Conservation (phyloP, 2,888 invertebrate species). For the Ormyrus thymus region DNA sequence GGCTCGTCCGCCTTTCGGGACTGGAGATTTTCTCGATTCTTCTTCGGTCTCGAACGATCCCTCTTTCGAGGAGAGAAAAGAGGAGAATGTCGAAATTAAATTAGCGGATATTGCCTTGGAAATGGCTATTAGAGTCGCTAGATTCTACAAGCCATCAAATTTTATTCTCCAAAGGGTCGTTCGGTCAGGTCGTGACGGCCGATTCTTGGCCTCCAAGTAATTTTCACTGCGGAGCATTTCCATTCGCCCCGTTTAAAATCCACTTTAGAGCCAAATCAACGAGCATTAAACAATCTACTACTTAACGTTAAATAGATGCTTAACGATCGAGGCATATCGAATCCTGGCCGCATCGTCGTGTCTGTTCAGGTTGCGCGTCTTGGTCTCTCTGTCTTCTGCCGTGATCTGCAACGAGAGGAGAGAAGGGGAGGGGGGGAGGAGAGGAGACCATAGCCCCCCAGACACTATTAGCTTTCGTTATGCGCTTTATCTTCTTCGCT, state of each 20-base stretch:
- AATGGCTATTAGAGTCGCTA: too few relatives aligned
- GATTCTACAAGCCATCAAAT: too few relatives aligned
- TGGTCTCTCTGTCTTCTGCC: slow-evolving; percentile 3
- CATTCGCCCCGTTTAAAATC: too few relatives aligned
- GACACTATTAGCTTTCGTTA: slow-evolving; percentile 56
- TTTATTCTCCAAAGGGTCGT: too few relatives aligned
- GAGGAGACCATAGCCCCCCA: slow-evolving; percentile 33
- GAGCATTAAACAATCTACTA: too few relatives aligned
- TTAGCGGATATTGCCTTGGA: neutral
- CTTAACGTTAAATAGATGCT: slow-evolving; percentile 3
- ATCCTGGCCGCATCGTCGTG: slow-evolving; percentile 7
- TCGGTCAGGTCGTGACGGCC: too few relatives aligned
- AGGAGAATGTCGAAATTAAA: slow-evolving; percentile 7
- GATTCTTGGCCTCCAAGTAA: too few relatives aligned
- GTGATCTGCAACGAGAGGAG: slow-evolving; percentile 22
- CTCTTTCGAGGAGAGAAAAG: slow-evolving; percentile 1
- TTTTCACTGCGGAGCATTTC: too few relatives aligned
- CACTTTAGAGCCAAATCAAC: too few relatives aligned
- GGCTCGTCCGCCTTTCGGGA: too few relatives aligned
- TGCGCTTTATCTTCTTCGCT: slow-evolving; percentile 55
- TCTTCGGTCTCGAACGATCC: neutral
- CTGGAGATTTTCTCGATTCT: too few relatives aligned
- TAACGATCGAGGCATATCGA: neutral
- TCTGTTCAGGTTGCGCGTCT: slow-evolving; percentile 22
- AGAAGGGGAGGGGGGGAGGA: neutral